phyloP scores from a whole-genome alignment of 2,888 invertebrate species.

The Melanostoma scalare region DNA sequence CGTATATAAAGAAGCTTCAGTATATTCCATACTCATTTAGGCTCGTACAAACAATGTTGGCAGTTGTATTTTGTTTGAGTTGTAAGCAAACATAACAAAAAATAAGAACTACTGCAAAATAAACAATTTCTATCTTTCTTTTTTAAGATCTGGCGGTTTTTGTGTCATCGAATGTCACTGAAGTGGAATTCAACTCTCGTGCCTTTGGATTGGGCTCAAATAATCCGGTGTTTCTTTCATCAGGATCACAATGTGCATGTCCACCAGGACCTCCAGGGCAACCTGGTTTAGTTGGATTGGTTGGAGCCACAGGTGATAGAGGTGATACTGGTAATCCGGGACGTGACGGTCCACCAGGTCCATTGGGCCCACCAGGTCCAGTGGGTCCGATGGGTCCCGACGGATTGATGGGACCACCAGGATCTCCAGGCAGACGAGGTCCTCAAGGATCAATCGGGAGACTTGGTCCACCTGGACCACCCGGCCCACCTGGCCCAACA shows the following conservation, averaged over 20 bases:
- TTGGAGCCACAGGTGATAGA: constrained; percentile 15
- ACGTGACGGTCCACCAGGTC: constrained; percentile 37
- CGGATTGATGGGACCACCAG: constrained; percentile 35
- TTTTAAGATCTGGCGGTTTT: background rate
- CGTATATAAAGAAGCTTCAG: constrained; percentile 12
- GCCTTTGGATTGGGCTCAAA: background rate
- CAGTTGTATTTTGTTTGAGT: constrained; percentile 12
- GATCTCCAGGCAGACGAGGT: constrained; percentile 26
- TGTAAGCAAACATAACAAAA: constrained; percentile 15
- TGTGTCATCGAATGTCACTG: background rate
- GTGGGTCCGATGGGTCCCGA: constrained; percentile 14
- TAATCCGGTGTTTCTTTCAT: background rate
- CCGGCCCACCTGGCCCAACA: constrained; percentile 17
- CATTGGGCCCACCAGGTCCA: constrained; percentile 33
- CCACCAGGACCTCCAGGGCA: constrained; percentile 69
- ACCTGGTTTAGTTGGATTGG: constrained; percentile 34
- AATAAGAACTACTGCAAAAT: background rate
- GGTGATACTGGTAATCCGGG: constrained; percentile 36
- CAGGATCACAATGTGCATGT: constrained; percentile 14
- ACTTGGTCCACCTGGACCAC: background rate
- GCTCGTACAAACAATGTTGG: constrained; percentile 16
- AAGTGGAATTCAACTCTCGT: background rate
- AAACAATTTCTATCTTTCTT: background rate
- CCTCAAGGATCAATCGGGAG: constrained; percentile 1
- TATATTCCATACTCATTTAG: background rate